These are phyloP conservation scores for Drosophila sulfurigaster DNA, from an alignment of 1,140 invertebrate species.

Conservation along the genomic window DNA sequence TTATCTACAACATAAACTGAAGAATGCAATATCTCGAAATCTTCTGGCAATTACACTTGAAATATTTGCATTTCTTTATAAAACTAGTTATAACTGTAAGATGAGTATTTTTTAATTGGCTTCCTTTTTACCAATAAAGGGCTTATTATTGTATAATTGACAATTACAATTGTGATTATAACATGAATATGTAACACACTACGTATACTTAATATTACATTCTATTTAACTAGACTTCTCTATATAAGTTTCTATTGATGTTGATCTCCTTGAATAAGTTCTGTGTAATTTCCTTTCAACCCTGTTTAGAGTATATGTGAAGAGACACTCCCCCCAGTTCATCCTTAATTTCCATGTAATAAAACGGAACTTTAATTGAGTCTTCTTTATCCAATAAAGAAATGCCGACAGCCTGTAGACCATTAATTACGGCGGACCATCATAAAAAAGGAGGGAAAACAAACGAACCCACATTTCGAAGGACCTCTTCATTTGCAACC, in stretches of 20 bases:
- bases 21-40: slow-evolving; percentile 27
- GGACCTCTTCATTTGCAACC: not conserved
- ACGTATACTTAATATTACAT: too few relatives aligned
- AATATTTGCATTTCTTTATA: slow-evolving; percentile 12
- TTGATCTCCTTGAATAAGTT: not conserved
- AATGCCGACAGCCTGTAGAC: slow-evolving; percentile 9
- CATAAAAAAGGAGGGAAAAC: slow-evolving; percentile 14
- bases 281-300: too few relatives aligned
- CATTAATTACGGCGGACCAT: slow-evolving; percentile 26
- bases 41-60: slow-evolving; percentile 32
- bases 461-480: slow-evolving; percentile 15
- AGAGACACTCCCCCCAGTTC: not conserved
- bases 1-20: slow-evolving; percentile 19
- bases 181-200: too few relatives aligned
- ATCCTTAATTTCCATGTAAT: not conserved
- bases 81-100: not conserved
- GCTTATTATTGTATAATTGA: too few relatives aligned
- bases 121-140: too few relatives aligned
- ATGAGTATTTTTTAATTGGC: not conserved
- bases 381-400: slow-evolving; percentile 18
- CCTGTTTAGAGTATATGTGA: not conserved
- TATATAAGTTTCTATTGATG: too few relatives aligned
- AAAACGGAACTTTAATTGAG: slow-evolving; percentile 21
- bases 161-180: too few relatives aligned
- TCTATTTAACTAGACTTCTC: too few relatives aligned